Base-by-base conservation (phyloP, 2,888 invertebrate genomes). In the Hypolimnas misippus region DNA sequence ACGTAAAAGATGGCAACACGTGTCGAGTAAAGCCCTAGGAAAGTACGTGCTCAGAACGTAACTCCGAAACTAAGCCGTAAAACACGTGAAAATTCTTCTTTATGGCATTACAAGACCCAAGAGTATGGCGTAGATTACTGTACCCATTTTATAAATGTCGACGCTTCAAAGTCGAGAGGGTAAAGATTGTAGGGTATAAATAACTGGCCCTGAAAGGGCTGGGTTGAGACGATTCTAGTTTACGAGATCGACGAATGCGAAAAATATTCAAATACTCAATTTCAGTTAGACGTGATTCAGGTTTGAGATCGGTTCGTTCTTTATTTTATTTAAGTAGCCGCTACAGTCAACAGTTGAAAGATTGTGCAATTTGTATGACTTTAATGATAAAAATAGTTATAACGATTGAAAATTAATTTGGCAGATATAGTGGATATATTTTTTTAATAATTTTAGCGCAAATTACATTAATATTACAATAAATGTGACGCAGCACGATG, bases 121-220 rank as follows among this genome's bases (percentile, higher is more conserved):
- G 74, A 71, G 72, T 64, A 61, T 56, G 53, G 65, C 25, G 63
- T 51, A 69, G 70, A 72, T 72, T 79, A 77, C 79, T 75, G 79
- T 79, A 81, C 77, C 75, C 77, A 81, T 83, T 86, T 86, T 86
- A 85, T 84, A 83, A 83, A 83, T 81, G 85, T 85, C 84, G 79
- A 76, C 78, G 77, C 73, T 73, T 67, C 62, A 72, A 76, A 76
- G 73, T 78, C 69, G 71, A 72, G 69, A 73, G 74, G 73, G 72
- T 72, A 67, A 64, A 64, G 66, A 67, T 67, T 64, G 61, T 50
- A 46, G 49, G 40, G 21, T 29, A 66, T 63, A 63, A 63, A 61
- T 65, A 62, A 62, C 54, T 21, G 35, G 16, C 16, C 53, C 53
- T 38, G 66, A 66, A 63, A 62, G 62, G 65, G 62, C 56, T 40